Evolutionary conservation across 2,888 invertebrate genomes (phyloP).

Genomic region (Drosophila fungiperda): DNA sequence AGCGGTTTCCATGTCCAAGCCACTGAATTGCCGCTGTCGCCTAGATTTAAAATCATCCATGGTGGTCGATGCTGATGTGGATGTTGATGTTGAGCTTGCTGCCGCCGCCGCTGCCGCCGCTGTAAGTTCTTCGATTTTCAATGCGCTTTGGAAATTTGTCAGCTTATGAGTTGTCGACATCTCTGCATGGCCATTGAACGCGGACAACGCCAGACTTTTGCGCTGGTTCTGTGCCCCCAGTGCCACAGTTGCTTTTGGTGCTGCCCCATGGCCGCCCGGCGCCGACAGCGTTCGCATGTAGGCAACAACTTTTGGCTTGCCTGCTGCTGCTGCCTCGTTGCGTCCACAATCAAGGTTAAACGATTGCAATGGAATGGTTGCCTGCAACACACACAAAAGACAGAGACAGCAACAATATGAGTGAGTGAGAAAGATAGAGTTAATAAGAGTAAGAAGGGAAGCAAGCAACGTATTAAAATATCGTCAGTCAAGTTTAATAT

Average conservation of each 20-base stretch:
- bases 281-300: conserved; percentile 84
- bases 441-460: conserved; percentile 12
- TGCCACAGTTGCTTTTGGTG: conserved; percentile 37
- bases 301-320: conserved; percentile 76
- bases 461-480: conserved; percentile 46
- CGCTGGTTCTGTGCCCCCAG: conserved; percentile 64
- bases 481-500: conserved; percentile 77
- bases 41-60: conserved; percentile 77
- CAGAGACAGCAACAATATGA: background rate
- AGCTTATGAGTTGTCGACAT: conserved; percentile 71
- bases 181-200: conserved; percentile 61
- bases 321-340: conserved; percentile 64
- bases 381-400: conserved; percentile 67
- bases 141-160: conserved; percentile 82
- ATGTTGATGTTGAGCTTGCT: conserved; percentile 13
- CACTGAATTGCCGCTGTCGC: conserved; percentile 82
- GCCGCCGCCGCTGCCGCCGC: conserved; percentile 31
- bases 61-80: conserved; percentile 58
- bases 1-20: conserved; percentile 80
- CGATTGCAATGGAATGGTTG: conserved; percentile 85
- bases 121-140: conserved; percentile 83
- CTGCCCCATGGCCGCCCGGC: conserved; percentile 65
- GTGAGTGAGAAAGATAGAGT: conserved; percentile 16
- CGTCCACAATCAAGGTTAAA: conserved; percentile 85
- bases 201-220: conserved; percentile 62